Percentiles rank a stretch among this genome's conserved stretches.
Evolutionary conservation across 2,113 vertebrate species (phyloP).

Genomic region (Crocuta crocuta): DNA sequence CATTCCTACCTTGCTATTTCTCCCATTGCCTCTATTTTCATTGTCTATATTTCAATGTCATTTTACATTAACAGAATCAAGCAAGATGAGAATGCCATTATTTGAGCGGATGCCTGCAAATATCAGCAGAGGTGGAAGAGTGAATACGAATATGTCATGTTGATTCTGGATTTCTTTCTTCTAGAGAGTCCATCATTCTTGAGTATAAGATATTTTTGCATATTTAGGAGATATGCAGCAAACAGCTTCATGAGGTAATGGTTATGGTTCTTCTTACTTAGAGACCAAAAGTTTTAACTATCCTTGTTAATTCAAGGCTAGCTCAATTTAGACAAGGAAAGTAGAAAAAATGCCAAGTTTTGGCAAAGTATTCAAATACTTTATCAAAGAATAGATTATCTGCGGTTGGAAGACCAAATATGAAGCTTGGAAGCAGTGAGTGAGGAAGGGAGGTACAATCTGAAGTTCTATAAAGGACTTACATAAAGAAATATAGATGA

Average conservation of each 20-base stretch:
- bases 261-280: neutral
- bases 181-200: neutral
- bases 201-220: neutral
- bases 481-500: neutral
- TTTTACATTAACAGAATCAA: neutral
- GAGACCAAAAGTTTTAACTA: neutral
- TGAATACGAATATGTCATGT: neutral
- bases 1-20: neutral
- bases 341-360: neutral
- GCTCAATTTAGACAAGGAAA: slow-evolving; percentile 13
- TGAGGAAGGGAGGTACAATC: neutral
- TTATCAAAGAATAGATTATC: neutral
- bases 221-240: neutral
- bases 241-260: neutral
- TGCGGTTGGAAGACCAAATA: neutral
- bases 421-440: neutral
- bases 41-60: no score
- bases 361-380: neutral
- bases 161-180: slow-evolving; percentile 3
- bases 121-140: neutral
- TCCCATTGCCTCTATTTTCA: neutral
- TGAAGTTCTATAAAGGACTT: neutral
- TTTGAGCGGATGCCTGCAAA: neutral
- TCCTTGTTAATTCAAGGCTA: neutral
- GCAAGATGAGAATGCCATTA: neutral